A percentile compares a stretch with the other conserved stretches of the same genome.
Conservation (phyloP, 2,888 invertebrate genomes). For the Drosophila meridiana region DNA sequence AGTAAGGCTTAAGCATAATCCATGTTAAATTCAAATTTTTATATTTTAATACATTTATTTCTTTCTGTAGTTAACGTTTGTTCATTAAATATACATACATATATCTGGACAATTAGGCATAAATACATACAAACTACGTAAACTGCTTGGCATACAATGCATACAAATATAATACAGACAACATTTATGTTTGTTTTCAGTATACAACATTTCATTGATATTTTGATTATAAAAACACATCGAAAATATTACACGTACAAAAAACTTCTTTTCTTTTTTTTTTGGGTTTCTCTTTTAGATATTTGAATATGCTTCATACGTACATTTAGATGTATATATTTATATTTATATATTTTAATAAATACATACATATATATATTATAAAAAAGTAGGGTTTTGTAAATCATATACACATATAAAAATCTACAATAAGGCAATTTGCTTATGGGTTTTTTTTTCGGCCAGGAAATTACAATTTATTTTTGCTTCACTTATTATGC, state of each 20-base stretch:
- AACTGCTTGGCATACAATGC: constrained; percentile 28
- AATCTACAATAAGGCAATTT: constrained; percentile 74
- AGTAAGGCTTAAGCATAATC: not conserved
- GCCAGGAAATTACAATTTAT: constrained; percentile 36
- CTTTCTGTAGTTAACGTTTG: constrained; percentile 4
- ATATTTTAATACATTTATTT: not conserved
- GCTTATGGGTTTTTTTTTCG: constrained; percentile 30
- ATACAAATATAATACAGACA: constrained; percentile 30
- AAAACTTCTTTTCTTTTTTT: constrained; percentile 24
- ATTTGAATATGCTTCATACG: constrained; percentile 51
- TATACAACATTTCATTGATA: constrained; percentile 55
- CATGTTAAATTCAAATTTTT: not conserved
- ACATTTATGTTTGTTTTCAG: constrained; percentile 24
- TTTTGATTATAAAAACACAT: constrained; percentile 45
- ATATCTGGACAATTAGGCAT: constrained; percentile 39
- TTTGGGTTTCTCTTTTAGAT: constrained; percentile 39
- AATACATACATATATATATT: constrained; percentile 53
- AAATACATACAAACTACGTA: constrained; percentile 31
- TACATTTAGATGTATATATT: constrained; percentile 32
- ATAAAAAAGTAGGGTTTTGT: constrained; percentile 59
- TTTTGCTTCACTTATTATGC: constrained; percentile 24
- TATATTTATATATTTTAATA: constrained; percentile 17
- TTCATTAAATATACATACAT: constrained; percentile 38
- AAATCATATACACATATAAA: constrained; percentile 75
- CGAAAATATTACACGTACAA: constrained; percentile 50